phyloP scores from a whole-genome alignment of 2,113 vertebrate genomes.

The Dipodomys spectabilis region DNA sequence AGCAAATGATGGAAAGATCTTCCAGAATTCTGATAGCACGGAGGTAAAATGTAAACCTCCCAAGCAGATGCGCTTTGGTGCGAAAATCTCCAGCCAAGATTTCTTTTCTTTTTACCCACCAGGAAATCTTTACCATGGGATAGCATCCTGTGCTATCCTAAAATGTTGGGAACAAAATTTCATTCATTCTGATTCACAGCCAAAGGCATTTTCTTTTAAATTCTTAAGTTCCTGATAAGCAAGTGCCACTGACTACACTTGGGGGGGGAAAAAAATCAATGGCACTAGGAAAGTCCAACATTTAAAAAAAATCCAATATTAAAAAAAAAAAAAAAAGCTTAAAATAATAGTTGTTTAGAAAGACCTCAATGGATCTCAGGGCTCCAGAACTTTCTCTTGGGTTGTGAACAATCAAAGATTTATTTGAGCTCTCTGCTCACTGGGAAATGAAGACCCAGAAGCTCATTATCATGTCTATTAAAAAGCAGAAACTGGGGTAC shows the following conservation, averaged over 20 bases:
- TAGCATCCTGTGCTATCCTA: slow-evolving; percentile 57
- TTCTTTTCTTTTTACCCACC: background rate
- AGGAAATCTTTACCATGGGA: background rate
- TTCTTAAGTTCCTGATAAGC: slow-evolving; percentile 71
- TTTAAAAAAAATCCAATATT: slow-evolving; percentile 71
- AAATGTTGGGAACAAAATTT: slow-evolving; percentile 79
- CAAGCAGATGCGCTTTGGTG: background rate
- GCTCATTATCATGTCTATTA: slow-evolving; percentile 92
- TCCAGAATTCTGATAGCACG: background rate
- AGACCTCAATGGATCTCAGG: slow-evolving; percentile 81
- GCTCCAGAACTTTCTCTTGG: slow-evolving; percentile 87
- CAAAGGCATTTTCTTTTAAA: slow-evolving; percentile 68
- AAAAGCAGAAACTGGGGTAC: slow-evolving; percentile 92
- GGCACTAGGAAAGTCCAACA: slow-evolving; percentile 69
- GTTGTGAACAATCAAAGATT: slow-evolving; percentile 91
- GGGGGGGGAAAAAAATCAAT: slow-evolving; percentile 71
- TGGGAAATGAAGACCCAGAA: slow-evolving; percentile 90
- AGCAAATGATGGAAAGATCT: background rate
- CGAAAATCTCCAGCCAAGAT: slow-evolving; percentile 18
- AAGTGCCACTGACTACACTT: slow-evolving; percentile 76
- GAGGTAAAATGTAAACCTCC: background rate
- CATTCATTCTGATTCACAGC: slow-evolving; percentile 72
- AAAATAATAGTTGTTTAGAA: slow-evolving; percentile 89
- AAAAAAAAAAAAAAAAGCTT: slow-evolving; percentile 67
- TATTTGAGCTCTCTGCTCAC: slow-evolving; percentile 89